These are phyloP conservation scores for Istiophorus platypterus DNA, from an alignment of 2,113 vertebrate species.

Conservation along the genomic window DNA sequence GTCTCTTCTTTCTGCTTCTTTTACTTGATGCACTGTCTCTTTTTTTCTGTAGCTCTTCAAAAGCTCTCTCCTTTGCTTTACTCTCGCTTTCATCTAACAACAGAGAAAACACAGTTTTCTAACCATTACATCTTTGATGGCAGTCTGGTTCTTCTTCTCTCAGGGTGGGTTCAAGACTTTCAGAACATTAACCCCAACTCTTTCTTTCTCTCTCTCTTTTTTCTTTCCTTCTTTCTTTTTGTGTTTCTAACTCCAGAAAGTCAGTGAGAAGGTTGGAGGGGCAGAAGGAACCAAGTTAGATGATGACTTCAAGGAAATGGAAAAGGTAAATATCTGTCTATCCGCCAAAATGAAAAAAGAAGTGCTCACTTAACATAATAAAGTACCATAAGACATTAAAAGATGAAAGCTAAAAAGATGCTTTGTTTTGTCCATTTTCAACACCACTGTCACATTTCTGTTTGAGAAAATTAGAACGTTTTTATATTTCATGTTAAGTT, in stretches of 20 bases:
- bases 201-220: neutral
- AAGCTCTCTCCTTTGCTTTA: neutral
- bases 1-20: neutral
- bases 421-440: no score
- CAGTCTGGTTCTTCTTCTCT: neutral
- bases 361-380: rapidly evolving
- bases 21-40: neutral
- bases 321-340: constrained; percentile 85
- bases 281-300: constrained; percentile 96
- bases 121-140: neutral
- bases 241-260: constrained; percentile 86
- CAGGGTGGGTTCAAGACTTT: neutral
- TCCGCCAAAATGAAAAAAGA: neutral
- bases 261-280: constrained; percentile 96
- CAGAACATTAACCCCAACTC: neutral
- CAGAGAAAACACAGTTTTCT: neutral
- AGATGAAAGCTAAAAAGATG: no score
- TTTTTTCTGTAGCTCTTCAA: neutral
- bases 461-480: no score
- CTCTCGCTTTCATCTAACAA: constrained; percentile 9
- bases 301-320: constrained; percentile 98
- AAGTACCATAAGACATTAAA: no score
- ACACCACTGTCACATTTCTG: no score
- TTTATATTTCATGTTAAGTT: no score
- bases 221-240: no score